These are phyloP conservation scores for Petrolisthes manimaculis DNA, from an alignment of 2,888 invertebrate species.

Conservation along the genomic window DNA sequence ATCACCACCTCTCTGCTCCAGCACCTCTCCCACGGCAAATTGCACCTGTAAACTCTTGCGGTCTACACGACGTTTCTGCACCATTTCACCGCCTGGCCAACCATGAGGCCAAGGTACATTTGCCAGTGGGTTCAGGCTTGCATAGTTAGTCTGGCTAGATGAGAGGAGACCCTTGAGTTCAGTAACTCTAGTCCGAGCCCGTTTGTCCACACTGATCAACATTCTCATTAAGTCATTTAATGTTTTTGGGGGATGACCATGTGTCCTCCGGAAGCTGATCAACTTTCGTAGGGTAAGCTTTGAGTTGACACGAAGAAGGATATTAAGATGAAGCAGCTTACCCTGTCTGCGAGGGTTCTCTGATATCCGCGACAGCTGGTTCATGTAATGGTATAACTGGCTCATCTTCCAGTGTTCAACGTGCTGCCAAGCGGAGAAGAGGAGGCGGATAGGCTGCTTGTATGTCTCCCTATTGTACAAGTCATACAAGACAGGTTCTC, in stretches of 20 bases:
- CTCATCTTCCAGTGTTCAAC: constrained; percentile 64
- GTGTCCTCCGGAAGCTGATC: constrained; percentile 40
- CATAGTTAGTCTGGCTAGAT: constrained; percentile 31
- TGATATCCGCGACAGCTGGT: constrained; percentile 36
- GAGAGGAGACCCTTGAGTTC: constrained; percentile 54
- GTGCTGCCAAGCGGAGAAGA: constrained; percentile 62
- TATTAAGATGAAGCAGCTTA: constrained; percentile 57
- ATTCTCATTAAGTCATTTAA: constrained; percentile 55
- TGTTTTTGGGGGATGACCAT: constrained; percentile 52
- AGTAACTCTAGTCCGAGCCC: constrained; percentile 55
- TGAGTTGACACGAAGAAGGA: constrained; percentile 56
- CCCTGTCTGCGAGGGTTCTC: constrained; percentile 33
- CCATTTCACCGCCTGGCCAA: constrained; percentile 63
- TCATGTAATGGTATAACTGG: constrained; percentile 54
- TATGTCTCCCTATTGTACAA: constrained; percentile 56
- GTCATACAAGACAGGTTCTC: constrained; percentile 57
- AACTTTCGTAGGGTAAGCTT: constrained; percentile 53
- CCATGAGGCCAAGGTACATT: constrained; percentile 61
- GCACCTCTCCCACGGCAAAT: constrained; percentile 59
- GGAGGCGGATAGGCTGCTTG: constrained; percentile 49
- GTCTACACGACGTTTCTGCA: constrained; percentile 59
- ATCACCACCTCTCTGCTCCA: constrained; percentile 52
- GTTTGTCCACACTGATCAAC: constrained; percentile 59
- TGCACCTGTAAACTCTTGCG: constrained; percentile 63
- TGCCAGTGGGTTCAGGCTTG: constrained; percentile 48